These are phyloP conservation scores for Spodoptera picta DNA, from an alignment of 2,888 invertebrate species.

Conservation along the genomic window DNA sequence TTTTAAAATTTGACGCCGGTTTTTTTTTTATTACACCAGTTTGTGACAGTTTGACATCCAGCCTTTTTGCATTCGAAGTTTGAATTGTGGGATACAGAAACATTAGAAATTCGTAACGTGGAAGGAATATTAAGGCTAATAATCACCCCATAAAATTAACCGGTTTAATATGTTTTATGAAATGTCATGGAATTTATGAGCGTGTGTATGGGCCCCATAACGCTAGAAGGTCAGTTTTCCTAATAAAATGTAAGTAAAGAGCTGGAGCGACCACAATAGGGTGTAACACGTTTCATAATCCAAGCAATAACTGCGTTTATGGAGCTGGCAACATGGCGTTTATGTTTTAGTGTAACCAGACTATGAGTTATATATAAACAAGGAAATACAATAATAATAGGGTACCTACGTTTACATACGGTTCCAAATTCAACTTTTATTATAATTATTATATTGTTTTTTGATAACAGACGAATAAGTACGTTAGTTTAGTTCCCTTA, in stretches of 20 bases:
- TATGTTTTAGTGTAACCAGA: constrained; percentile 2
- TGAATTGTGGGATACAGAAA: neutral
- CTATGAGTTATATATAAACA: too few relatives aligned
- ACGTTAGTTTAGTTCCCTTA: too few relatives aligned
- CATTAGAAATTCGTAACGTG: neutral
- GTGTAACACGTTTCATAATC: constrained; percentile 23
- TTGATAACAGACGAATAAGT: too few relatives aligned
- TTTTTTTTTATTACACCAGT: constrained; percentile 10
- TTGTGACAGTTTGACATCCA: constrained; percentile 15
- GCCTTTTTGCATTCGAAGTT: constrained; percentile 12
- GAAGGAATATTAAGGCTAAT: constrained; percentile 16
- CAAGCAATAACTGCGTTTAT: constrained; percentile 23
- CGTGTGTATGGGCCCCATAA: neutral
- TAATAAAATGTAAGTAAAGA: constrained; percentile 17
- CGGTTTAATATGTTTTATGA: constrained; percentile 22
- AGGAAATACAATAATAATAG: neutral
- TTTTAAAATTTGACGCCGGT: neutral
- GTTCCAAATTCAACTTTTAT: too few relatives aligned
- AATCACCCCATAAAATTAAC: constrained; percentile 20
- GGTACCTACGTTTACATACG: too few relatives aligned
- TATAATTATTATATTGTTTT: too few relatives aligned
- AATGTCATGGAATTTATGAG: constrained; percentile 4
- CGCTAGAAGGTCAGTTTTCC: constrained; percentile 7
- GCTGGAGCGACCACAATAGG: constrained; percentile 9
- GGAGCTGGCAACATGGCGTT: constrained; percentile 12